phyloP scores from a whole-genome alignment of 2,113 vertebrate genomes.

The Thamnaconus septentrionalis region DNA sequence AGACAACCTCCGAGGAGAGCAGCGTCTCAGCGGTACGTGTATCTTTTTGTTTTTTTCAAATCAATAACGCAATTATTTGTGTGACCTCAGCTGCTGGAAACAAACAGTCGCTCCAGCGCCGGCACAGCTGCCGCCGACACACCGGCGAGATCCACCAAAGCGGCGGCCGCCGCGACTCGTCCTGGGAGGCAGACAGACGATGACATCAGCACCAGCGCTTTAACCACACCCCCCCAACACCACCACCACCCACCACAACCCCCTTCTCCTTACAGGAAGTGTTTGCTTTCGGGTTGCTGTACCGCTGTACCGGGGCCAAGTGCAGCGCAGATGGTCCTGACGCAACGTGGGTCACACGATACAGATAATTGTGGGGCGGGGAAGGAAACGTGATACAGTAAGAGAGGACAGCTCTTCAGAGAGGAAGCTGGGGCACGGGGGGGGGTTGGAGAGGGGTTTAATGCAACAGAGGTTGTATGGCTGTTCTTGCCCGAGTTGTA shows the following conservation, averaged over 20 bases:
- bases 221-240: no score
- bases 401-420: slow-evolving; percentile 4
- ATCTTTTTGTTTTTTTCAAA: slow-evolving; percentile 64
- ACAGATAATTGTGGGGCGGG: background rate
- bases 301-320: slow-evolving; percentile 28
- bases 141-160: background rate
- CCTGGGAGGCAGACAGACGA: slow-evolving; percentile 29
- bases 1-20: no score
- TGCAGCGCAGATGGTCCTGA: slow-evolving; percentile 22
- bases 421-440: background rate
- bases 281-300: slow-evolving; percentile 13
- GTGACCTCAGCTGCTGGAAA: slow-evolving; percentile 29
- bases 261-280: background rate
- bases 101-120: slow-evolving; percentile 44
- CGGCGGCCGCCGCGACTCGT: no score
- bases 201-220: slow-evolving; percentile 43
- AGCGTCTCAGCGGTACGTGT: background rate
- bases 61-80: slow-evolving; percentile 36
- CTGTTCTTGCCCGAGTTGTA: slow-evolving; percentile 61
- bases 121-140: slow-evolving; percentile 10
- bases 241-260: no score
- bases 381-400: background rate
- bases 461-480: slow-evolving; percentile 42
- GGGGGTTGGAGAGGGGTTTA: background rate
- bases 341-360: slow-evolving; percentile 6